A percentile compares a stretch with the other conserved stretches of the same genome.
phyloP scores from a whole-genome alignment of 2,113 vertebrate genomes.

The Nipponia nippon region DNA sequence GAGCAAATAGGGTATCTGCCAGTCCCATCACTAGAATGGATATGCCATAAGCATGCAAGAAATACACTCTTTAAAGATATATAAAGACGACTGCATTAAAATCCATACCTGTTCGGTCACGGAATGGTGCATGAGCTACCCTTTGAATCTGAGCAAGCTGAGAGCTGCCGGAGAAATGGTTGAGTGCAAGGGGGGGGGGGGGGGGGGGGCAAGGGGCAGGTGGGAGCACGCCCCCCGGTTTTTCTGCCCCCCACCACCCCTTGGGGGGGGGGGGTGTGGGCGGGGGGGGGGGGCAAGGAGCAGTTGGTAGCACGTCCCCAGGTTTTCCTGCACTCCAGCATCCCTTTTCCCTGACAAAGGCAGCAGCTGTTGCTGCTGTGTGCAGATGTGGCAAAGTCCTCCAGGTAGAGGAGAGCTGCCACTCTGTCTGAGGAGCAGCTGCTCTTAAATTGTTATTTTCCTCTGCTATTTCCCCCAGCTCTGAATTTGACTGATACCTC shows the following conservation, averaged over 20 bases:
- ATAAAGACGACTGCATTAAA: background rate
- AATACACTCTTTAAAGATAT: background rate
- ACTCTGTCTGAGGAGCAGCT: background rate
- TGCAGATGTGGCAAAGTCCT: background rate
- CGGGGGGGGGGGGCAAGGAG: background rate
- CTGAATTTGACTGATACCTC: background rate
- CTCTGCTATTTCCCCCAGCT: background rate
- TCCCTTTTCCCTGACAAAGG: background rate
- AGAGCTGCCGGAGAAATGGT: background rate
- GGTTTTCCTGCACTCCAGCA: background rate
- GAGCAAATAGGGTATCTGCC: background rate
- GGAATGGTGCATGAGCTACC: accelerated
- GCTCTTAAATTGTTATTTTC: background rate
- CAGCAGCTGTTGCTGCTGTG: constrained; percentile 6
- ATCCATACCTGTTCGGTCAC: accelerated
- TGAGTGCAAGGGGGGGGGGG: background rate
- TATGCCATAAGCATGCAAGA: background rate
- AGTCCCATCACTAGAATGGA: background rate
- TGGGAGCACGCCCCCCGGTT: background rate
- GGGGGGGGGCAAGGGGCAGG: background rate
- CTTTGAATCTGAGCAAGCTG: background rate
- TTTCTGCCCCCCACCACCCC: background rate
- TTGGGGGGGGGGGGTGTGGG: background rate
- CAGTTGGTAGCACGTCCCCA: background rate
- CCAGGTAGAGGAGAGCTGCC: background rate